These are phyloP conservation scores for Euspilapteryx auroguttella DNA, from an alignment of 2,888 invertebrate genomes.

Conservation along the genomic window DNA sequence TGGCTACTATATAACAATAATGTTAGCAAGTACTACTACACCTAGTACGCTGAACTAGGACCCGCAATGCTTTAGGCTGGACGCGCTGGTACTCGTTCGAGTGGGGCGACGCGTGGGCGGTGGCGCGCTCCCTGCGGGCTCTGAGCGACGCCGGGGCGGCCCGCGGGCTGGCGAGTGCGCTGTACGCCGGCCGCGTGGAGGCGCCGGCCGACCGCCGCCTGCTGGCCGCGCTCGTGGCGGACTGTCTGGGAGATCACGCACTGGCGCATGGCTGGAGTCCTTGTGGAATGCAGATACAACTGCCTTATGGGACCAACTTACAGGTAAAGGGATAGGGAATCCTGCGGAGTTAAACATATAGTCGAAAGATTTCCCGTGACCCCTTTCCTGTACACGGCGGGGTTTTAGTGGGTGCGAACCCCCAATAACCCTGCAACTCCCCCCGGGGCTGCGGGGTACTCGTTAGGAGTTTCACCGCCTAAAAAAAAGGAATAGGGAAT, in stretches of 20 bases:
- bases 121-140: constrained; percentile 14
- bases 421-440: too few relatives aligned
- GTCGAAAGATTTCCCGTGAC: too few relatives aligned
- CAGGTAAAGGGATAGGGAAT: too few relatives aligned
- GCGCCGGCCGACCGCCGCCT: constrained; percentile 4
- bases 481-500: too few relatives aligned
- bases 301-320: constrained; percentile 15
- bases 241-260: constrained; percentile 13
- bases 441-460: too few relatives aligned
- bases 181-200: constrained; percentile 32
- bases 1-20: too few relatives aligned
- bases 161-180: constrained; percentile 18
- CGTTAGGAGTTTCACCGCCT: too few relatives aligned
- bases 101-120: constrained; percentile 37
- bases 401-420: too few relatives aligned
- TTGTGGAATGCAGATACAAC: constrained; percentile 12
- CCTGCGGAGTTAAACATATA: too few relatives aligned
- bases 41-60: too few relatives aligned
- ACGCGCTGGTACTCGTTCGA: constrained; percentile 45
- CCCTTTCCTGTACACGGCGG: too few relatives aligned
- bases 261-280: constrained; percentile 14
- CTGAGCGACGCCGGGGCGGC: constrained; percentile 12
- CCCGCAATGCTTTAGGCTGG: constrained; percentile 28
- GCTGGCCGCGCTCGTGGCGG: constrained; percentile 7
- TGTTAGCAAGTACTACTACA: too few relatives aligned